A percentile compares a stretch with the other conserved stretches of the same genome.
Evolutionary conservation across 2,113 vertebrate genomes (phyloP).

Genomic region (Odontesthes bonariensis): DNA sequence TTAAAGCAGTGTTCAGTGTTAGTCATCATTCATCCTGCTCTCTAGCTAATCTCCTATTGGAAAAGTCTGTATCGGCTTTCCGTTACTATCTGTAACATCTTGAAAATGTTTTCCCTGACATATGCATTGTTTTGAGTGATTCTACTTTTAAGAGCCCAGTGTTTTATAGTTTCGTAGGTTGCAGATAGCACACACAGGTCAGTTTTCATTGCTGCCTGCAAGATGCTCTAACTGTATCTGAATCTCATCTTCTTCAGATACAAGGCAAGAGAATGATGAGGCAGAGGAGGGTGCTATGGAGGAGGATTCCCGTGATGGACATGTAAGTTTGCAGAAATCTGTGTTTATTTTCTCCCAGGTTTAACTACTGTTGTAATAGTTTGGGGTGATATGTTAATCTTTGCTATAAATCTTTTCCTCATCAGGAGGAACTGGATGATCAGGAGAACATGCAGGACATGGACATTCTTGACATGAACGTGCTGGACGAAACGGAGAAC

Average conservation of each 20-base stretch:
- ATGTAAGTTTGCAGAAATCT: conserved; percentile 78
- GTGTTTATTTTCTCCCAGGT: neutral
- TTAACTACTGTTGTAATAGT: neutral
- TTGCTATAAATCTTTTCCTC: neutral
- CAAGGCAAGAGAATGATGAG: conserved; percentile 87
- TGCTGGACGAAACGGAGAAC: conserved; percentile 89
- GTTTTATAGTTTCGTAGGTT: neutral
- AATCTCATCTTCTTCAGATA: conserved; percentile 76
- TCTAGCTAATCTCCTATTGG: too few species aligned
- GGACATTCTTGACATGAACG: conserved; percentile 90
- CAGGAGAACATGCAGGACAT: conserved; percentile 88
- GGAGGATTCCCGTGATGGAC: conserved; percentile 89
- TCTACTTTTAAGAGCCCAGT: too few species aligned
- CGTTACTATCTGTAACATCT: too few species aligned
- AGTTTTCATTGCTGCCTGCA: neutral
- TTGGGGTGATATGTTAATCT: neutral
- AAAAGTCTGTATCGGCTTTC: too few species aligned
- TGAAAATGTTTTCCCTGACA: too few species aligned
- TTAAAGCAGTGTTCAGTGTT: too few species aligned
- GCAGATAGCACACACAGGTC: neutral
- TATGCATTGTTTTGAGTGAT: too few species aligned
- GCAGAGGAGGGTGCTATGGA: conserved; percentile 88
- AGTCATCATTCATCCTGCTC: too few species aligned
- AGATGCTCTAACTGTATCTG: neutral
- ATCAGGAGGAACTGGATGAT: conserved; percentile 85